phyloP scores from a whole-genome alignment of 2,888 invertebrate genomes.

The Tenthredo livida region DNA sequence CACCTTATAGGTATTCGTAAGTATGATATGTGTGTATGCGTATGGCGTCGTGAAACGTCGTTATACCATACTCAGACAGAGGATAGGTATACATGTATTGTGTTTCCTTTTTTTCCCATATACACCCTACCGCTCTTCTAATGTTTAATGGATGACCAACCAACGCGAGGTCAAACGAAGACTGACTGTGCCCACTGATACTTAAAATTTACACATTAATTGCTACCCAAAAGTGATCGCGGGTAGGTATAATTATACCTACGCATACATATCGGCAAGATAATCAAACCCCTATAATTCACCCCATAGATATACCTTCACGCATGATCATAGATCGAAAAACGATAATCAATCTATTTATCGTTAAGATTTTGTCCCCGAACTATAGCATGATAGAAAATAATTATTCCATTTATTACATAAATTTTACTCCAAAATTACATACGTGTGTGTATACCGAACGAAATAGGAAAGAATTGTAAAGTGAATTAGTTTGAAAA shows the following conservation, averaged over 20 bases:
- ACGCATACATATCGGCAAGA: slow-evolving; percentile 25
- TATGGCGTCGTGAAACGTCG: neutral
- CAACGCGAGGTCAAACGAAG: neutral
- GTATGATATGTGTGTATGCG: neutral
- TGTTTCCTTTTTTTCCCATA: neutral
- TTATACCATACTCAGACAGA: neutral
- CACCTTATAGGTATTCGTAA: slow-evolving; percentile 32
- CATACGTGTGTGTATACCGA: too few relatives aligned
- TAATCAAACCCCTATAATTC: neutral
- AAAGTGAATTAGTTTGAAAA: slow-evolving; percentile 11
- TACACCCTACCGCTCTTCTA: slow-evolving; percentile 60
- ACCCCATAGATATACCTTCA: neutral
- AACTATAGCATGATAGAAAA: neutral
- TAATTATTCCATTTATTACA: neutral
- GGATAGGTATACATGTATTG: neutral
- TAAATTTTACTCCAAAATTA: neutral
- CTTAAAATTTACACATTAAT: slow-evolving; percentile 53
- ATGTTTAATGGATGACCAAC: slow-evolving; percentile 53
- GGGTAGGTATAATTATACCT: neutral
- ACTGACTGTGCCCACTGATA: neutral
- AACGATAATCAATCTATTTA: neutral
- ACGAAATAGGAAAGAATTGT: neutral
- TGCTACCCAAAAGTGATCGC: slow-evolving; percentile 1
- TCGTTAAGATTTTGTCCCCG: neutral
- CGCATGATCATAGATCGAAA: neutral